Base-by-base conservation (phyloP, 2,888 invertebrate genomes). In the Seira ritae region DNA sequence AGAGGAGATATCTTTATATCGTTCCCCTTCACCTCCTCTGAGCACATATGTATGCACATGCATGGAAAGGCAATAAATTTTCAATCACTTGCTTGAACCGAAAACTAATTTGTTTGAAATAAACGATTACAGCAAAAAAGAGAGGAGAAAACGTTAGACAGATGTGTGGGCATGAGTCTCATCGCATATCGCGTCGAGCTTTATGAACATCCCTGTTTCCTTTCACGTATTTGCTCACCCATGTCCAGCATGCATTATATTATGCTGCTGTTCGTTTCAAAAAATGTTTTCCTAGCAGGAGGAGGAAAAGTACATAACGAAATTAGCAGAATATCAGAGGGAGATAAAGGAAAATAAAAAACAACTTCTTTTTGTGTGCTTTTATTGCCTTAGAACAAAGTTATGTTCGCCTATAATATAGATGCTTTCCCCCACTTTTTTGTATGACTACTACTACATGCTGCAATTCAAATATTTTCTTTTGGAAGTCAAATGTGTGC, bases 41-140 rank as follows among this genome's bases (percentile, higher is more conserved):
- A 62, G 22, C 31, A 62, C 37, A 62, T 24, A 23, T 23, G 70
- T 12, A 65, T 46, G 62, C 68, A 55, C 42, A 62, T 66, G 24
- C 70, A 71, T 81, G 71, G 75, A 81, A 75, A 75, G 70, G 81
- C 81, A 81, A 81, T 81, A 81, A 81, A 81, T 81, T 81, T 81
- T 81, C 81, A 81, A 81, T 81, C 81, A 75, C 81, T 81, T 70
- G 70, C 81, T 75, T 71, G 81, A 81, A 81, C 81, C 81, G 75
- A 81, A 81, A 81, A 81, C 75, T 81, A 81, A 81, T 81, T 81
- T 81, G 81, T 31, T 81, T 81, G 81, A 81, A 81, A 81, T 75
- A 75, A 75, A 37, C 81, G 81, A 81, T 81, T 81, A 81, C 81
- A 75, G 66, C 70, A 8, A 31, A 31, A 8, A 70, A 50, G 6